Conservation (phyloP, 2,113 vertebrate genomes). For the Zeus faber region DNA sequence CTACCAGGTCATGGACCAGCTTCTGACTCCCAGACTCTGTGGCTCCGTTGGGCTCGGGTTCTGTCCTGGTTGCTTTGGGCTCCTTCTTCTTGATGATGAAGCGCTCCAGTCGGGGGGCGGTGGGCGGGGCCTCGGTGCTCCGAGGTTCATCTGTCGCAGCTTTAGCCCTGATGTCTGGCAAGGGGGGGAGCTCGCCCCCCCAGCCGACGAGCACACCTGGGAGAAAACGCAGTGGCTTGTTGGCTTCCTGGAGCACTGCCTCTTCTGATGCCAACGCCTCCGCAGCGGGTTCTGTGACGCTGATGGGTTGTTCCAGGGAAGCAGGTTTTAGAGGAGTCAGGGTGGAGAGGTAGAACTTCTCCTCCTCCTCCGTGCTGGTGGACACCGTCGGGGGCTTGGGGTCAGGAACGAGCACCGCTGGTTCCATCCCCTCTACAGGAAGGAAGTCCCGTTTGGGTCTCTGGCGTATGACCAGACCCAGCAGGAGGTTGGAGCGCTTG, state of each 20-base stretch:
- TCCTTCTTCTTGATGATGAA: slow-evolving; percentile 78
- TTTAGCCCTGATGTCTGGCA: slow-evolving; percentile 82
- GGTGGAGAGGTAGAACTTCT: slow-evolving; percentile 86
- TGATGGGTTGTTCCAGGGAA: slow-evolving; percentile 40
- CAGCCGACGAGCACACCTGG: slow-evolving; percentile 92
- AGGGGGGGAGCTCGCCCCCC: slow-evolving; percentile 82
- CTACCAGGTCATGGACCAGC: no score
- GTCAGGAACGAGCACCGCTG: slow-evolving; percentile 77
- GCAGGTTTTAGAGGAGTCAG: slow-evolving; percentile 77
- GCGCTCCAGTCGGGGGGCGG: slow-evolving; percentile 69
- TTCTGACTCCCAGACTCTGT: no score
- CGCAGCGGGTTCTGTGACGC: slow-evolving; percentile 43
- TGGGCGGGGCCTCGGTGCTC: slow-evolving; percentile 67
- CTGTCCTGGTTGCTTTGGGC: slow-evolving; percentile 51
- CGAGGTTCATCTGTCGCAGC: slow-evolving; percentile 75
- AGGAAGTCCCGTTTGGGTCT: slow-evolving; percentile 87
- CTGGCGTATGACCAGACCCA: slow-evolving; percentile 94
- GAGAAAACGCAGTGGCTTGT: slow-evolving; percentile 90
- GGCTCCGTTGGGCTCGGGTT: no score
- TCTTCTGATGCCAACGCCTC: slow-evolving; percentile 49
- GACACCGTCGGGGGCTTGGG: slow-evolving; percentile 79
- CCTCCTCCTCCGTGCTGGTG: slow-evolving; percentile 76
- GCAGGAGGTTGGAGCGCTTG: slow-evolving; percentile 88
- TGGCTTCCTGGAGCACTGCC: slow-evolving; percentile 68
- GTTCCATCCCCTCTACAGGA: slow-evolving; percentile 75